Evolutionary conservation across 1,140 invertebrate species (phyloP), one percentile per base, ranked within the genome.

Genomic region (Megalonaias nervosa): DNA sequence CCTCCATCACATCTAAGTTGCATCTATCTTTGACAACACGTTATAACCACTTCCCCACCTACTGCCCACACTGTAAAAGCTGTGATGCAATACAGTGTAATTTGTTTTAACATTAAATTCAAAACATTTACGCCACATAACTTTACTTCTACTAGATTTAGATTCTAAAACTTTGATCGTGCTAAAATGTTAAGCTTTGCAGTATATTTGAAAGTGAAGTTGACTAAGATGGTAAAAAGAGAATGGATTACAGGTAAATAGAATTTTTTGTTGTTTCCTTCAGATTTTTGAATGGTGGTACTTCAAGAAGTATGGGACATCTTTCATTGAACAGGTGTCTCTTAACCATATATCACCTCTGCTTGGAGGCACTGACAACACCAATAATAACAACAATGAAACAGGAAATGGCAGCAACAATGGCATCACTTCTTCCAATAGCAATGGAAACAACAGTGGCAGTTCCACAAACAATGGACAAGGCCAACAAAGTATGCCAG

Each of bases 271-370:
- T 68, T 73, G 67, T 66, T 79, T 70, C 16, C 85, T 84, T 58
- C 86, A 94, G 94, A 98, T 99, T 86, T 99, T 99, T 92, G 98
- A 99, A 91, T 99, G 98, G 98, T 99, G 98, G 98, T 99, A 99
- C 91, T 99, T 99, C 91, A 94, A 98, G 81, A 99, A 99, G 92
- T 99, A 99, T 92, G 98, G 97, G 5, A 98, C 97, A 12, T 99
- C 97, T 0, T 99, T 98, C 87, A 98, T 99, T 88, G 97, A 99
- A 91, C 97, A 99, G 92, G 95, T 99, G 56, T 98, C 97, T 6
- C 92, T 98, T 62, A 97, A 97, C 87, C 97, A 98, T 88, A 95
- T 99, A 78, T 97, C 96, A 75, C 97, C 97, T 1, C 96, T 97
- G 94, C 94, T 98, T 71, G 96, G 97, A 66, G 96, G 96, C 65